These are phyloP conservation scores for Liopterus haemorrhoidalis DNA, from an alignment of 2,888 invertebrate genomes.

Conservation along the genomic window DNA sequence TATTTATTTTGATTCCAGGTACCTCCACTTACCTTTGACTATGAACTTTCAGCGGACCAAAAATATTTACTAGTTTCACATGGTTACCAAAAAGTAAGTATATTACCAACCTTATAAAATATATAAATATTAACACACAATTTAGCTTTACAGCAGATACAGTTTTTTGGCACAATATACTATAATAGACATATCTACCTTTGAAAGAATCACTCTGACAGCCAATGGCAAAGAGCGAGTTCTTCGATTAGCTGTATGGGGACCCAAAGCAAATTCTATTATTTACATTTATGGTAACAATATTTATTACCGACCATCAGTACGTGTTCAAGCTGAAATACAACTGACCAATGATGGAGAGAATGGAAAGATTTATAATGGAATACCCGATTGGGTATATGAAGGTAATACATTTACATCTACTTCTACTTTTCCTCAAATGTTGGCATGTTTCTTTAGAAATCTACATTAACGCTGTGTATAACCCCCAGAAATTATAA, in stretches of 20 bases:
- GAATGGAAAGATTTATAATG: constrained; percentile 66
- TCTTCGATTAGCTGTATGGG: constrained; percentile 72
- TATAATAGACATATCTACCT: constrained; percentile 57
- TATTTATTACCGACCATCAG: constrained; percentile 63
- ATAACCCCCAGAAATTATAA: too few species aligned
- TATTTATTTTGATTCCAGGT: too few species aligned
- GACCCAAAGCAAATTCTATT: constrained; percentile 64
- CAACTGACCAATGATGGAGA: constrained; percentile 60
- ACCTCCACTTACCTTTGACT: constrained; percentile 46
- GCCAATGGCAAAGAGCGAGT: constrained; percentile 44
- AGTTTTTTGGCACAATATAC: constrained; percentile 72
- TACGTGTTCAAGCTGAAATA: constrained; percentile 45
- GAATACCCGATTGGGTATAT: constrained; percentile 92
- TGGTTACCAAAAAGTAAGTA: constrained; percentile 57
- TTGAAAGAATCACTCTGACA: constrained; percentile 43
- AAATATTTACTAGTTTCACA: constrained; percentile 58
- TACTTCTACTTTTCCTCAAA: not conserved
- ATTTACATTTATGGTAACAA: constrained; percentile 70
- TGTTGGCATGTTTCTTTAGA: not conserved
- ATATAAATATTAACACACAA: constrained; percentile 2
- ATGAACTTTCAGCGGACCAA: constrained; percentile 59
- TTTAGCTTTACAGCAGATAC: constrained; percentile 70
- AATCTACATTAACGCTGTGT: too few species aligned
- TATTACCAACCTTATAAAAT: constrained; percentile 13
- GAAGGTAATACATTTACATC: constrained; percentile 59